Evolutionary conservation across 2,797 vertebrate species (phyloP).

Genomic region (Lagorchestes hirsutus): DNA sequence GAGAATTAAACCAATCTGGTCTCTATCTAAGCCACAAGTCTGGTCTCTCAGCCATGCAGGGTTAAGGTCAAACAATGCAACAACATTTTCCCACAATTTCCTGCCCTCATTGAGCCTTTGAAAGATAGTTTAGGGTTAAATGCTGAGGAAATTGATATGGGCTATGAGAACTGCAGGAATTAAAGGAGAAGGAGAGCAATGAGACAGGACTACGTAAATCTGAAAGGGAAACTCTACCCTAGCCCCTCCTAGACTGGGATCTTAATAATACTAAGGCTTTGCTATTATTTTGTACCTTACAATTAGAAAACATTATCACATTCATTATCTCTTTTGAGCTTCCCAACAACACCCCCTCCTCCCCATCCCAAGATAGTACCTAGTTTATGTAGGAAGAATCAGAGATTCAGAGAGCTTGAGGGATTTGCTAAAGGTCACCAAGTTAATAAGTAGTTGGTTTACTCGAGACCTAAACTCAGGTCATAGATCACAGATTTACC

Average conservation of each 20-base stretch:
- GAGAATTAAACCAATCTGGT: background rate
- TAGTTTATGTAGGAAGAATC: background rate
- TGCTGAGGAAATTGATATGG: background rate
- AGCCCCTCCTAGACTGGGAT: background rate
- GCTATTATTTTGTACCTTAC: slow-evolving; percentile 25
- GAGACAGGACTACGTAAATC: slow-evolving; percentile 52
- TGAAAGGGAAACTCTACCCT: slow-evolving; percentile 48
- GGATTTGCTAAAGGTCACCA: background rate
- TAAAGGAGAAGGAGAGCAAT: background rate
- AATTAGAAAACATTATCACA: background rate
- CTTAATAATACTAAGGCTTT: slow-evolving; percentile 8
- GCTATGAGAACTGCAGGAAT: background rate
- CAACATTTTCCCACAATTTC: background rate
- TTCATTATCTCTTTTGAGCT: background rate
- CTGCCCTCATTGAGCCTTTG: background rate
- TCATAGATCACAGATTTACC: background rate
- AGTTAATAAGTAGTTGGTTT: background rate
- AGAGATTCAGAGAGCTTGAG: background rate
- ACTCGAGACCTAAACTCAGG: background rate
- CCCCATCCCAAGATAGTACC: background rate
- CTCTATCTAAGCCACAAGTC: background rate
- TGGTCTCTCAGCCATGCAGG: background rate
- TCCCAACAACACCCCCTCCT: background rate
- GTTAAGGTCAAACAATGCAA: background rate
- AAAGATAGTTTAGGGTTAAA: background rate